Conservation (phyloP, 1,140 invertebrate genomes). For the Temnothorax longispinosus region DNA sequence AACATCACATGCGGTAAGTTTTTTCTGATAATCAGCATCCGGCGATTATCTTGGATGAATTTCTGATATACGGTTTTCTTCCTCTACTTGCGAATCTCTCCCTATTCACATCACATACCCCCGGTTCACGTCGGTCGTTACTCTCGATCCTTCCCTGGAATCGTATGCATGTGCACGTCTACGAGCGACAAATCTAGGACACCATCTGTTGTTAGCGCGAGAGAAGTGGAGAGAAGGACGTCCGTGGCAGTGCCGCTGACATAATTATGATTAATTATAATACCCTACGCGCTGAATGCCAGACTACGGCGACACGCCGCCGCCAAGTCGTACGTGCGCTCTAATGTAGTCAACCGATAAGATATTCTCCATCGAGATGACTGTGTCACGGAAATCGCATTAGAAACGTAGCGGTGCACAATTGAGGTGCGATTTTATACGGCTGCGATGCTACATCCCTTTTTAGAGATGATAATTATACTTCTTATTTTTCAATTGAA, state of each 20-base stretch:
- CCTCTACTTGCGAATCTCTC: neutral
- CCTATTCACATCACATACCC: slow-evolving; percentile 7
- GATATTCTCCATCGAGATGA: slow-evolving; percentile 14
- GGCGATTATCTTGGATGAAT: neutral
- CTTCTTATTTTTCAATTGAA: neutral
- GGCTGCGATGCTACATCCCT: neutral
- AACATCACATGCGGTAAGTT: neutral
- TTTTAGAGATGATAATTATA: neutral
- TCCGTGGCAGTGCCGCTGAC: slow-evolving; percentile 66
- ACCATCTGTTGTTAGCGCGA: slow-evolving; percentile 71
- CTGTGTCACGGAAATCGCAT: slow-evolving; percentile 1
- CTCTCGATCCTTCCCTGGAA: slow-evolving; percentile 27
- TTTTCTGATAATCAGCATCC: neutral
- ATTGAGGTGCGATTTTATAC: slow-evolving; percentile 1
- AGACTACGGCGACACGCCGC: slow-evolving; percentile 48
- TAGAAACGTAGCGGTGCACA: neutral
- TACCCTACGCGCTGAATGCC: slow-evolving; percentile 59
- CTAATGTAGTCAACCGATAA: slow-evolving; percentile 51
- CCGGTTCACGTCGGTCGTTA: slow-evolving; percentile 39
- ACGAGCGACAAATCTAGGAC: slow-evolving; percentile 69
- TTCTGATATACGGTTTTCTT: neutral
- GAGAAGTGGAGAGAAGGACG: slow-evolving; percentile 61
- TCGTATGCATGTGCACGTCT: slow-evolving; percentile 47
- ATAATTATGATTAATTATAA: slow-evolving; percentile 78
- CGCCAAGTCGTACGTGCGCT: slow-evolving; percentile 34